phyloP scores from a whole-genome alignment of 2,888 invertebrate species.

The Pachliopta kotzebuea region DNA sequence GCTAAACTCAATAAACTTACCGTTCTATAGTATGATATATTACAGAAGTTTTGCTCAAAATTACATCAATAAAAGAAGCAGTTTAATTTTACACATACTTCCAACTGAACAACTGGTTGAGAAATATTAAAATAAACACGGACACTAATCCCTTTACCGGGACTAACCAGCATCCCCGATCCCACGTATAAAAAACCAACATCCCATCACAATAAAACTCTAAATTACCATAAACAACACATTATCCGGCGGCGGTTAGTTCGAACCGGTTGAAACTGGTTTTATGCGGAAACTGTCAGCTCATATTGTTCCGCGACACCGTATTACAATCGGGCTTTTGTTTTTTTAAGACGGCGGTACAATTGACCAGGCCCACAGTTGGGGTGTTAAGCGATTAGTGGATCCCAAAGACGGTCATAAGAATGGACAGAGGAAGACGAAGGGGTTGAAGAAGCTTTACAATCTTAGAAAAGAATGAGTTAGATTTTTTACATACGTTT shows the following conservation, averaged over 20 bases:
- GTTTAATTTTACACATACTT: constrained; percentile 5
- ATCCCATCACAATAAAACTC: constrained; percentile 60
- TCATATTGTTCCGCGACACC: constrained; percentile 67
- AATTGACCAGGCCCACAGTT: constrained; percentile 48
- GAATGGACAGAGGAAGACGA: constrained; percentile 46
- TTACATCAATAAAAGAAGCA: not conserved
- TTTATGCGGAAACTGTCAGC: constrained; percentile 63
- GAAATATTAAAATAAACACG: constrained; percentile 38
- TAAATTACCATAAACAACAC: constrained; percentile 79
- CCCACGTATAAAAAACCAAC: constrained; percentile 57
- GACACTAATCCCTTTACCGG: constrained; percentile 62
- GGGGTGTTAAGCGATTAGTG: constrained; percentile 60
- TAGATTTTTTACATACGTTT: constrained; percentile 41
- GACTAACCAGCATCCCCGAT: constrained; percentile 56
- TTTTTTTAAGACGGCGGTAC: constrained; percentile 54
- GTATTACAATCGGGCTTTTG: constrained; percentile 60
- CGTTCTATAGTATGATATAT: too few relatives aligned
- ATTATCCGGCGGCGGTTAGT: constrained; percentile 62
- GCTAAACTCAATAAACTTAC: too few relatives aligned
- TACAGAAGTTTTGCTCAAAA: too few relatives aligned
- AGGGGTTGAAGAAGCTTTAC: constrained; percentile 47
- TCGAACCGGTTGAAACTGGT: constrained; percentile 64
- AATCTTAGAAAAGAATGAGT: constrained; percentile 49
- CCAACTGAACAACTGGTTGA: constrained; percentile 14
- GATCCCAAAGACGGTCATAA: constrained; percentile 47